Conservation (phyloP, 2,888 invertebrate species). For the Marronus borbonicus region DNA sequence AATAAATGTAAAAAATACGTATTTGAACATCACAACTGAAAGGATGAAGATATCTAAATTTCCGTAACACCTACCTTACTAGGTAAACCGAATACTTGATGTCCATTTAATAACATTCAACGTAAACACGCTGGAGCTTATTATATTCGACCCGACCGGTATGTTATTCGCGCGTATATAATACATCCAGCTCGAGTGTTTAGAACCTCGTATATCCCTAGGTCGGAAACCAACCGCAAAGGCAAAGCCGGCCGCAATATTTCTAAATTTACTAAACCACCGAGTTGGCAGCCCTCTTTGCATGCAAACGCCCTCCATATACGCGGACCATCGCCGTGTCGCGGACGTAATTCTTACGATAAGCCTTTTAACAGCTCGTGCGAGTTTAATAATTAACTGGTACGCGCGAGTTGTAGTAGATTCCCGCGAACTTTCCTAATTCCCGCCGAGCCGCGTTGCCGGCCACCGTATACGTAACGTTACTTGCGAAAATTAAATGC, state of each 20-base stretch:
- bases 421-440: not conserved
- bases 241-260: constrained; percentile 45
- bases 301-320: not conserved
- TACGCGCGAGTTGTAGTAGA: constrained; percentile 41
- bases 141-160: too few relatives aligned
- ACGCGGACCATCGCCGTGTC: not conserved
- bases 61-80: not conserved
- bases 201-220: not conserved
- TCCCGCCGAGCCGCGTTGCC: not conserved
- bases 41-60: too few relatives aligned
- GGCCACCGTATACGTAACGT: not conserved
- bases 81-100: constrained; percentile 1
- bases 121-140: not conserved
- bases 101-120: not conserved
- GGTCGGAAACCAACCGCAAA: constrained; percentile 9
- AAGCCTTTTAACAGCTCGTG: constrained; percentile 48
- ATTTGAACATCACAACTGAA: too few relatives aligned
- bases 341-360: constrained; percentile 51
- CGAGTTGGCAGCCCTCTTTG: constrained; percentile 3
- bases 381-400: constrained; percentile 54
- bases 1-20: too few relatives aligned
- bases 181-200: constrained; percentile 2
- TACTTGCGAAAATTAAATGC: constrained; percentile 48
- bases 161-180: constrained; percentile 14
- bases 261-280: constrained; percentile 50